Percentiles rank a stretch among this genome's conserved stretches.
Conservation (phyloP, 2,888 invertebrate species). For the Metellina segmentata region DNA sequence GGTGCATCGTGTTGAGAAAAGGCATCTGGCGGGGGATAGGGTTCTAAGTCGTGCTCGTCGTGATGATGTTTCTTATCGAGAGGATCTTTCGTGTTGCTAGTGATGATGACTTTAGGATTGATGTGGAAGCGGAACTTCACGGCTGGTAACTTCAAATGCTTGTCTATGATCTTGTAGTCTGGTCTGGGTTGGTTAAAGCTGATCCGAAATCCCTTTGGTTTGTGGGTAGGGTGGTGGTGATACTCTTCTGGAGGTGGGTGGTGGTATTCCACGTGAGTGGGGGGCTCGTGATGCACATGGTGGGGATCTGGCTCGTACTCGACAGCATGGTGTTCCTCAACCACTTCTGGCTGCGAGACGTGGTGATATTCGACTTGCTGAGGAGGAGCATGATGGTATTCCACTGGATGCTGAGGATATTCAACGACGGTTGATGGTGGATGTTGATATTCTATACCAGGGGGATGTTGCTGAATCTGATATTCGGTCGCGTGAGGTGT, state of each 20-base stretch:
- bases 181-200: slow-evolving; percentile 70
- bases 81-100: slow-evolving; percentile 76
- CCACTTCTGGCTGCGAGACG: slow-evolving; percentile 26
- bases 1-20: slow-evolving; percentile 69
- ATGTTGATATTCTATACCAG: slow-evolving; percentile 35
- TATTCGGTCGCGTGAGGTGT: slow-evolving; percentile 36
- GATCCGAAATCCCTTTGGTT: slow-evolving; percentile 63
- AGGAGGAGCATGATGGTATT: slow-evolving; percentile 30
- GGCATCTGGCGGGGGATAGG: slow-evolving; percentile 73
- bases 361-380: slow-evolving; percentile 63
- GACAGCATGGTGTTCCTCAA: slow-evolving; percentile 55
- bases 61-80: slow-evolving; percentile 72
- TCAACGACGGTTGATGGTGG: slow-evolving; percentile 16
- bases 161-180: slow-evolving; percentile 73
- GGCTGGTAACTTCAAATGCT: slow-evolving; percentile 72
- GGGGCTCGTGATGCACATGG: slow-evolving; percentile 39
- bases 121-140: slow-evolving; percentile 77
- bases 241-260: slow-evolving; percentile 56
- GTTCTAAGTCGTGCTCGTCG: slow-evolving; percentile 75
- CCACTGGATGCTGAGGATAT: slow-evolving; percentile 28
- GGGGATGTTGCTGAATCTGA: slow-evolving; percentile 43
- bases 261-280: slow-evolving; percentile 36
- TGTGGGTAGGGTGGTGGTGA: slow-evolving; percentile 39
- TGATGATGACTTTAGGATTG: slow-evolving; percentile 75
- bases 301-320: slow-evolving; percentile 51